Conservation (phyloP, 1,140 invertebrate genomes). For the Mactra quadrangularis region DNA sequence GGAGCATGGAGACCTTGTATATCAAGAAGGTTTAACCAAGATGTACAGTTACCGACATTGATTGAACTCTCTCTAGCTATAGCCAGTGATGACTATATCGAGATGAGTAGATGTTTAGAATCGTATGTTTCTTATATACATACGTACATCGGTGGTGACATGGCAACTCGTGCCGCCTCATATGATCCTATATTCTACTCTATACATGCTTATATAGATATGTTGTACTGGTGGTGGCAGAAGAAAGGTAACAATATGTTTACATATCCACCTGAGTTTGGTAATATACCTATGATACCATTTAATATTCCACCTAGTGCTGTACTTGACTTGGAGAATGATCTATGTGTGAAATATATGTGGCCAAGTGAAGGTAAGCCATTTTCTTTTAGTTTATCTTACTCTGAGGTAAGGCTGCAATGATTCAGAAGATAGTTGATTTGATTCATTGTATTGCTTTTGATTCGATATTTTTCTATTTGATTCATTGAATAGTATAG, state of each 20-base stretch:
- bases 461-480: too few relatives aligned
- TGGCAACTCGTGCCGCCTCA: constrained; percentile 74
- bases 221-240: constrained; percentile 81
- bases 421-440: too few relatives aligned
- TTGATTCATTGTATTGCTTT: too few relatives aligned
- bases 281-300: constrained; percentile 80
- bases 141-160: constrained; percentile 80
- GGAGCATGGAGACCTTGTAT: constrained; percentile 80
- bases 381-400: neutral
- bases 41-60: constrained; percentile 76
- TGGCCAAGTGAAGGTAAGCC: constrained; percentile 70
- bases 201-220: constrained; percentile 79
- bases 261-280: constrained; percentile 77
- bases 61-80: constrained; percentile 76
- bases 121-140: constrained; percentile 77
- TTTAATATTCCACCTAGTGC: constrained; percentile 78
- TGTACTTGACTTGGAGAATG: constrained; percentile 75
- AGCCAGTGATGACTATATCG: constrained; percentile 75
- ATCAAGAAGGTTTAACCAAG: constrained; percentile 74
- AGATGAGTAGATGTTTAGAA: constrained; percentile 79
- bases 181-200: constrained; percentile 81
- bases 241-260: constrained; percentile 75
- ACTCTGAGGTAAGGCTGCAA: too few relatives aligned
- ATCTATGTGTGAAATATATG: constrained; percentile 75
- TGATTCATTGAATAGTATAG: too few relatives aligned